Conservation (phyloP, 2,888 invertebrate genomes). For the Lapara coniferarum region DNA sequence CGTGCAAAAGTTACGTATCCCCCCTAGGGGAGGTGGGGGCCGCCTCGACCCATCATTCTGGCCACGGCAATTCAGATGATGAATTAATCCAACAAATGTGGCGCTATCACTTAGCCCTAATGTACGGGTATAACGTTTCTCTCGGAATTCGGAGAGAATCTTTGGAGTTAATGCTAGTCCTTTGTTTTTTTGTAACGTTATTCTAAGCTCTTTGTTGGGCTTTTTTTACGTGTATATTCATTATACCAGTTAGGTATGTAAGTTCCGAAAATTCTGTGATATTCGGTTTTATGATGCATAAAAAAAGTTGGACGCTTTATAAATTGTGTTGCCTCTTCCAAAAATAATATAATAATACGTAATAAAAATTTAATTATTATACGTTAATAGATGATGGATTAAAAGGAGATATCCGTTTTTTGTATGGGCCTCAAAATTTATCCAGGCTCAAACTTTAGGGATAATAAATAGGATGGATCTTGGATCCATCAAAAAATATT, state of each 20-base stretch:
- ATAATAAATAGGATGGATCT: too few species aligned
- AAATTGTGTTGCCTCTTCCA: neutral
- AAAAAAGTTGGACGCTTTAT: neutral
- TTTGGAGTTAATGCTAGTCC: conserved; percentile 59
- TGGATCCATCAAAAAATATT: too few species aligned
- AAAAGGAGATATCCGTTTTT: too few species aligned
- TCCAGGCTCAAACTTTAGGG: too few species aligned
- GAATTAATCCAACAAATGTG: conserved; percentile 84
- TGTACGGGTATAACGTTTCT: conserved; percentile 83
- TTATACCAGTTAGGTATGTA: too few species aligned
- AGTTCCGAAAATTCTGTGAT: too few species aligned
- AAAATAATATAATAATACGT: too few species aligned
- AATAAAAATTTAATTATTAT: too few species aligned
- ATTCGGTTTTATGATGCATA: too few species aligned
- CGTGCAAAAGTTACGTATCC: conserved; percentile 62
- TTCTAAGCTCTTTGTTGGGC: conserved; percentile 26
- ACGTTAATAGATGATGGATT: too few species aligned
- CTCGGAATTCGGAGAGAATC: conserved; percentile 71
- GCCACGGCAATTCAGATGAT: conserved; percentile 84
- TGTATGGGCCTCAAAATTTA: too few species aligned
- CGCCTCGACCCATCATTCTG: conserved; percentile 74
- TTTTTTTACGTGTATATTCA: neutral
- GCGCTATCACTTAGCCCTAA: conserved; percentile 84
- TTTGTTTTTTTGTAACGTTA: conserved; percentile 59
- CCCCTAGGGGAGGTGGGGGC: conserved; percentile 40